Percentiles rank a stretch among this genome's conserved stretches.
phyloP scores from a whole-genome alignment of 2,113 vertebrate genomes.

The Mesembrinibis cayennensis region DNA sequence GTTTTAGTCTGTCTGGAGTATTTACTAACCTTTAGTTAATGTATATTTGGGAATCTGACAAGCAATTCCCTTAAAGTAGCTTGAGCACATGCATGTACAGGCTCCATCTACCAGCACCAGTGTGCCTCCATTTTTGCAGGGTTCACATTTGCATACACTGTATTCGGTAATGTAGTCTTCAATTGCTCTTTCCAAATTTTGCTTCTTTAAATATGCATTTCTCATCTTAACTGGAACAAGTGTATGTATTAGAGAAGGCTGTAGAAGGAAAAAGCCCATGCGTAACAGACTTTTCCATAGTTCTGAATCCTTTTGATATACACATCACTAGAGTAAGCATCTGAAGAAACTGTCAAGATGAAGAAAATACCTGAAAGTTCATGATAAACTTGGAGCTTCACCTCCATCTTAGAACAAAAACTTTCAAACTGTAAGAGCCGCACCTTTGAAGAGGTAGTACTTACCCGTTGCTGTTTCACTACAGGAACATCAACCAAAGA shows the following conservation, averaged over 20 bases:
- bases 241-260: conserved; percentile 78
- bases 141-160: conserved; percentile 82
- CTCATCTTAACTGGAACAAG: conserved; percentile 80
- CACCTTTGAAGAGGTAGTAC: not conserved
- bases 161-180: conserved; percentile 84
- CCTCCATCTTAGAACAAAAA: not conserved
- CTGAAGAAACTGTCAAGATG: not conserved
- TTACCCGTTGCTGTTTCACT: conserved; percentile 72
- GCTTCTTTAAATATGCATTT: conserved; percentile 71
- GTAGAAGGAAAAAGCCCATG: not conserved
- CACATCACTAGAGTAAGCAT: not conserved
- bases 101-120: conserved; percentile 79
- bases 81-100: conserved; percentile 81
- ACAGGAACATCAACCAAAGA: conserved; percentile 76
- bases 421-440: not conserved
- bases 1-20: not conserved
- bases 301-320: not conserved
- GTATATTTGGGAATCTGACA: conserved; percentile 78
- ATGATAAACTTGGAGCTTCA: not conserved
- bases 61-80: conserved; percentile 74
- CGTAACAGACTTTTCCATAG: not conserved
- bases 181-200: conserved; percentile 80
- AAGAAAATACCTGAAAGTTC: not conserved
- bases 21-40: conserved; percentile 59
- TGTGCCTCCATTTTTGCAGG: conserved; percentile 85